Conservation (phyloP, 2,888 invertebrate genomes). For the Drosophila colorata region DNA sequence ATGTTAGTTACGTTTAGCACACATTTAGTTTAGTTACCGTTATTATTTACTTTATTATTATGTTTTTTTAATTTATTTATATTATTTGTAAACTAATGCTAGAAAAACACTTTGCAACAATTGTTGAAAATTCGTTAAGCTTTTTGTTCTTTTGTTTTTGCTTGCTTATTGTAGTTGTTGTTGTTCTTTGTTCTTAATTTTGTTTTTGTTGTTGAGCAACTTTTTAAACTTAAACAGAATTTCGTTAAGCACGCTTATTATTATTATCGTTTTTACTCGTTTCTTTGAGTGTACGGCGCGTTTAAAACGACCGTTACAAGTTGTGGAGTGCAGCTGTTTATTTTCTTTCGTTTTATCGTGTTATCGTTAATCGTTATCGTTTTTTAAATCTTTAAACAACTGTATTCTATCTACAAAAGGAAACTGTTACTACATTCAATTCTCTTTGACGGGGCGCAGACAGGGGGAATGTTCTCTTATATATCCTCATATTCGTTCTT, state of each 20-base stretch:
- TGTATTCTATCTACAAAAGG: slow-evolving; percentile 76
- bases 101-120: slow-evolving; percentile 78
- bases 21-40: slow-evolving; percentile 70
- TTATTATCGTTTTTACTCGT: slow-evolving; percentile 68
- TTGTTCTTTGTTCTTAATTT: slow-evolving; percentile 34
- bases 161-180: slow-evolving; percentile 32
- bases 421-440: slow-evolving; percentile 65
- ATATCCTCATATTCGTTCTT: slow-evolving; percentile 8
- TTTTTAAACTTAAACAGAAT: slow-evolving; percentile 54
- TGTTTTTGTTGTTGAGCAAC: slow-evolving; percentile 63
- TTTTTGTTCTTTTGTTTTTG: slow-evolving; percentile 49
- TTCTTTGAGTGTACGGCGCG: slow-evolving; percentile 65
- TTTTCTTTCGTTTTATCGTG: slow-evolving; percentile 32
- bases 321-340: slow-evolving; percentile 42
- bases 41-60: slow-evolving; percentile 47
- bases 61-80: slow-evolving; percentile 29
- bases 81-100: slow-evolving; percentile 64
- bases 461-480: slow-evolving; percentile 45
- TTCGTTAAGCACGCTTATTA: slow-evolving; percentile 54
- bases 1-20: slow-evolving; percentile 73
- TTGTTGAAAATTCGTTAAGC: slow-evolving; percentile 80
- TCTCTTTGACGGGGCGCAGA: slow-evolving; percentile 46
- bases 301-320: slow-evolving; percentile 70
- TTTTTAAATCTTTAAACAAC: slow-evolving; percentile 58
- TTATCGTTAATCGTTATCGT: slow-evolving; percentile 36